Percentiles rank a stretch among this genome's conserved stretches.
Evolutionary conservation across 2,888 invertebrate species (phyloP).

Genomic region (Melieria crassipennis): DNA sequence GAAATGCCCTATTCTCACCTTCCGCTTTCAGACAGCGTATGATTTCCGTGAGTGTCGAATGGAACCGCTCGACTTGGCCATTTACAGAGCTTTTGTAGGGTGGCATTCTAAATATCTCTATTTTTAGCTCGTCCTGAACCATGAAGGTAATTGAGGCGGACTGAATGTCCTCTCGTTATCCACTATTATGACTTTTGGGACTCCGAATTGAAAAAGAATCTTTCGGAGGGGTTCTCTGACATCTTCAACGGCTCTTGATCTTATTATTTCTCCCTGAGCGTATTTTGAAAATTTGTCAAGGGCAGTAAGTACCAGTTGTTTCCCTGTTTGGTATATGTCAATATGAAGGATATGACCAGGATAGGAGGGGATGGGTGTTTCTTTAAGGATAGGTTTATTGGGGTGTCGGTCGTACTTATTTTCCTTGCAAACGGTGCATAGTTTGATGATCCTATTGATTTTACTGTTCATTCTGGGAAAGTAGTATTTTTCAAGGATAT

Average conservation of each 20-base stretch:
- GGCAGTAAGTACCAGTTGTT: conserved; percentile 29
- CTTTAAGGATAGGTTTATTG: conserved; percentile 26
- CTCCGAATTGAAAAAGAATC: conserved; percentile 38
- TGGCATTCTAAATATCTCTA: conserved; percentile 28
- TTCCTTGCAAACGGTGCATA: conserved; percentile 34
- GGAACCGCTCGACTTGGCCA: conserved; percentile 18
- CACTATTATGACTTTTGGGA: conserved; percentile 14
- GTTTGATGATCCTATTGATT: conserved; percentile 21
- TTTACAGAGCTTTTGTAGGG: conserved; percentile 17
- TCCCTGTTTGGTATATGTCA: conserved; percentile 37
- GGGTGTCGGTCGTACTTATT: conserved; percentile 43
- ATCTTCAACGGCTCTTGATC: conserved; percentile 31
- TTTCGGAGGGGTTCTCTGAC: conserved; percentile 36
- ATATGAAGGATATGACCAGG: conserved; percentile 41
- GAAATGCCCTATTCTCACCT: background rate
- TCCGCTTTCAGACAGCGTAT: conserved; percentile 16
- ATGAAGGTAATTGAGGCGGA: conserved; percentile 16
- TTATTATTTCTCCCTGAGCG: conserved; percentile 26
- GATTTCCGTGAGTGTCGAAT: conserved; percentile 23
- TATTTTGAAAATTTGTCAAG: conserved; percentile 41
- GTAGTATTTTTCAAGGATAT: conserved; percentile 36
- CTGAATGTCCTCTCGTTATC: conserved; percentile 26
- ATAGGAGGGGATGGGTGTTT: conserved; percentile 39
- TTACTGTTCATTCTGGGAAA: conserved; percentile 37
- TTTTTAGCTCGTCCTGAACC: conserved; percentile 16